These are phyloP conservation scores for Antigone vipio DNA, from an alignment of 2,113 vertebrate species.

Conservation along the genomic window DNA sequence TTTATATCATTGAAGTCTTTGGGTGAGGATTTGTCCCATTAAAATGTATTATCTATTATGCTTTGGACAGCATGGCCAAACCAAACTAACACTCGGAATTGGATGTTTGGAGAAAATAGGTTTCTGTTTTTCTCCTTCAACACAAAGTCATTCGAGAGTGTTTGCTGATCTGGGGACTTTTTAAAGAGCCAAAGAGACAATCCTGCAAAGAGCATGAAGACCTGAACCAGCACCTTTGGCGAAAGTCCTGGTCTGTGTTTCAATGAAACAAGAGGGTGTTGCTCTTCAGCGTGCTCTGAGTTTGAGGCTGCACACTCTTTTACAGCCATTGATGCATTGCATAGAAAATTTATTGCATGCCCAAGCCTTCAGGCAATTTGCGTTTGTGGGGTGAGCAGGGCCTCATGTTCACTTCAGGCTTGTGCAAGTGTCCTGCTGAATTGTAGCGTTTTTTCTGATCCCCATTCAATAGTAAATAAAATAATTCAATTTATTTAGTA, in stretches of 20 bases:
- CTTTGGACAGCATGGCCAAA: background rate
- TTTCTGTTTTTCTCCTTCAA: background rate
- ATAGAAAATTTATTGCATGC: background rate
- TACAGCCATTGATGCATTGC: background rate
- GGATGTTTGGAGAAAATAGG: background rate
- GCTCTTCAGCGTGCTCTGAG: background rate
- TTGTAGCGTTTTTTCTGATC: background rate
- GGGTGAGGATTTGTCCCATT: constrained; percentile 28
- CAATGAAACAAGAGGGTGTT: background rate
- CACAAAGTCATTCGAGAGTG: background rate
- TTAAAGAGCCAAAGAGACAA: background rate
- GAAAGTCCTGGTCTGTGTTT: background rate
- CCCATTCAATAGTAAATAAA: background rate
- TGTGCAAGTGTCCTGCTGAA: background rate
- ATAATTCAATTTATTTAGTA: background rate
- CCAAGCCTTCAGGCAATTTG: background rate
- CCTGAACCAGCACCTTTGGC: background rate
- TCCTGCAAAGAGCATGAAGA: background rate
- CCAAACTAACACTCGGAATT: background rate
- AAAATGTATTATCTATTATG: constrained; percentile 43
- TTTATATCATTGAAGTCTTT: background rate
- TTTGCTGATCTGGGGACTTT: background rate
- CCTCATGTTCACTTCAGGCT: background rate
- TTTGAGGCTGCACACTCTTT: background rate
- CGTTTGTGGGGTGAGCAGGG: background rate